Conservation (phyloP, 2,888 invertebrate genomes). For the Oxytorus armatus region DNA sequence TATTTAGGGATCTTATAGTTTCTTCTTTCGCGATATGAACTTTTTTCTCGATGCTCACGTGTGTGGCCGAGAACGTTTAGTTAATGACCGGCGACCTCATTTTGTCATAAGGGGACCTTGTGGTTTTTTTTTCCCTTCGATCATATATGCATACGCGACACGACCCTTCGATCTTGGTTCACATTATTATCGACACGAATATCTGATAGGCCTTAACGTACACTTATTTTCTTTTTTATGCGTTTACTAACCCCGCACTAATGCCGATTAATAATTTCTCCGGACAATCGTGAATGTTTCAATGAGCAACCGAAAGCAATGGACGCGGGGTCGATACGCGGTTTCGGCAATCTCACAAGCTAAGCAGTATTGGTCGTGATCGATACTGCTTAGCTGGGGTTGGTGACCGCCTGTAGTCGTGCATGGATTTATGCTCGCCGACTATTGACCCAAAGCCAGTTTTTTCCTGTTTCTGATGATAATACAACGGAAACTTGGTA, state of each 20-base stretch:
- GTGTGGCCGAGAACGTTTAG: background rate
- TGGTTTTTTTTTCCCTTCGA: background rate
- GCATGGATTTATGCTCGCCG: no score
- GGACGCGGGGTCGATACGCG: no score
- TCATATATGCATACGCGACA: slow-evolving; percentile 67
- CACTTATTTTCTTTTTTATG: background rate
- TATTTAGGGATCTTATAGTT: background rate
- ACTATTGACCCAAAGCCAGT: no score
- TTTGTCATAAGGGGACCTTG: slow-evolving; percentile 54
- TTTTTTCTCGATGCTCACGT: background rate
- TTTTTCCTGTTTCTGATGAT: no score
- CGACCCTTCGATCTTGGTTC: slow-evolving; percentile 5
- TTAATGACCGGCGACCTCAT: slow-evolving; percentile 1
- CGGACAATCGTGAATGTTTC: background rate
- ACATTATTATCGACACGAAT: slow-evolving; percentile 23
- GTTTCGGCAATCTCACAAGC: no score
- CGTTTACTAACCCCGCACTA: slow-evolving; percentile 1
- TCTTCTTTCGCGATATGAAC: background rate
- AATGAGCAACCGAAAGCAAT: no score
- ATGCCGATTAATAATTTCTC: slow-evolving; percentile 20
- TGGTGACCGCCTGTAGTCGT: no score
- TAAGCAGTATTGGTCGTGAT: no score
- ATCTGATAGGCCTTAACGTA: slow-evolving; percentile 1
- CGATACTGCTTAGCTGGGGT: no score
- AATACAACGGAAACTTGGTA: no score